phyloP scores from a whole-genome alignment of 2,113 vertebrate species.

The Laticauda laticaudata region DNA sequence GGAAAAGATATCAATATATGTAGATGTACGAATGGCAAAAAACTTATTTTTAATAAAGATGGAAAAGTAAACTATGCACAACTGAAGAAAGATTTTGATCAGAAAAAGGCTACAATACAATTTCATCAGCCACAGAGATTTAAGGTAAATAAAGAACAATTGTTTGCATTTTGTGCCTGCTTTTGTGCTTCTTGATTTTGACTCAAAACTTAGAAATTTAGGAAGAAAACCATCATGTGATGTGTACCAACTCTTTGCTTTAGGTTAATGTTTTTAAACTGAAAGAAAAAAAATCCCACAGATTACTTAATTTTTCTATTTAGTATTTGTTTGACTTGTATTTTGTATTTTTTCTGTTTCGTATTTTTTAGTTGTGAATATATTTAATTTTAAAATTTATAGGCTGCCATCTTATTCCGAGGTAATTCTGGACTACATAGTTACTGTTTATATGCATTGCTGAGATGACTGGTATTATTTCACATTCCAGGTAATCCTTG shows the following conservation, averaged over 20 bases:
- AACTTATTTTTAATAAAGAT: slow-evolving; percentile 81
- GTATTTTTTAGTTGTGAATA: accelerated
- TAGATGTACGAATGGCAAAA: slow-evolving; percentile 78
- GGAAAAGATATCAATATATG: slow-evolving; percentile 82
- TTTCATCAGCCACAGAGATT: slow-evolving; percentile 94
- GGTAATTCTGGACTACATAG: background rate
- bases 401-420: background rate
- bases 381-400: background rate
- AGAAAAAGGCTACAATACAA: slow-evolving; percentile 86
- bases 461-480: background rate
- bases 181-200: background rate
- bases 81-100: slow-evolving; percentile 80
- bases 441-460: background rate
- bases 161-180: background rate
- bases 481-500: background rate
- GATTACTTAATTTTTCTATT: background rate
- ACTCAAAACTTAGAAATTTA: background rate
- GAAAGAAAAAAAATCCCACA: background rate
- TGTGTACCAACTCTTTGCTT: background rate
- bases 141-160: slow-evolving; percentile 72
- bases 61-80: slow-evolving; percentile 76
- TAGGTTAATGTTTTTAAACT: background rate
- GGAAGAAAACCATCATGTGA: background rate
- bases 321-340: background rate
- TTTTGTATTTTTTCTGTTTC: background rate